Evolutionary conservation across 2,113 vertebrate genomes (phyloP).

Genomic region (Ginglymostoma cirratum): DNA sequence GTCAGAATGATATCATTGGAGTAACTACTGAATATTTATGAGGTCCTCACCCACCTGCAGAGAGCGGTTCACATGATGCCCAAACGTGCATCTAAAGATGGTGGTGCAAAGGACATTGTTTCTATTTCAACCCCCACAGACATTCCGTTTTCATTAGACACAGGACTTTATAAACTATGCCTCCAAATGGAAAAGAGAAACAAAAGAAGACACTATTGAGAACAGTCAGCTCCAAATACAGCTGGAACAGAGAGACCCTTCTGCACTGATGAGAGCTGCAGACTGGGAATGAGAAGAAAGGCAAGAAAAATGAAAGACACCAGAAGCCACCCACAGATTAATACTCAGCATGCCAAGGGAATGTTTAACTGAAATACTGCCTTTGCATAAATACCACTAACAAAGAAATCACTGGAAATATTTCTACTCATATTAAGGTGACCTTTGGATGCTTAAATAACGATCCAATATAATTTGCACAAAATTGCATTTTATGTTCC

Average conservation of each 20-base stretch:
- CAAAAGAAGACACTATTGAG: neutral
- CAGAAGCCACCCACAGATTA: neutral
- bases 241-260: neutral
- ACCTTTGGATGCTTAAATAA: neutral
- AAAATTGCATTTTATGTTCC: neutral
- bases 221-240: neutral
- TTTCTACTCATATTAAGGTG: neutral
- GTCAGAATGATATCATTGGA: neutral
- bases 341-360: neutral
- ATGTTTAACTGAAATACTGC: neutral
- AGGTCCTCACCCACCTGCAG: neutral
- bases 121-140: neutral
- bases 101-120: neutral
- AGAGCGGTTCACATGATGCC: neutral
- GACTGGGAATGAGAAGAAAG: neutral
- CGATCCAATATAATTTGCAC: neutral
- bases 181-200: neutral
- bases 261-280: neutral
- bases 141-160: neutral
- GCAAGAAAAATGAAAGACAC: slow-evolving; percentile 1
- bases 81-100: neutral
- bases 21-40: neutral
- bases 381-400: slow-evolving; percentile 4
- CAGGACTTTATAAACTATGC: neutral
- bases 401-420: slow-evolving; percentile 13